Evolutionary conservation across 2,113 vertebrate species (phyloP).

Genomic region (Corythornis cristatus): DNA sequence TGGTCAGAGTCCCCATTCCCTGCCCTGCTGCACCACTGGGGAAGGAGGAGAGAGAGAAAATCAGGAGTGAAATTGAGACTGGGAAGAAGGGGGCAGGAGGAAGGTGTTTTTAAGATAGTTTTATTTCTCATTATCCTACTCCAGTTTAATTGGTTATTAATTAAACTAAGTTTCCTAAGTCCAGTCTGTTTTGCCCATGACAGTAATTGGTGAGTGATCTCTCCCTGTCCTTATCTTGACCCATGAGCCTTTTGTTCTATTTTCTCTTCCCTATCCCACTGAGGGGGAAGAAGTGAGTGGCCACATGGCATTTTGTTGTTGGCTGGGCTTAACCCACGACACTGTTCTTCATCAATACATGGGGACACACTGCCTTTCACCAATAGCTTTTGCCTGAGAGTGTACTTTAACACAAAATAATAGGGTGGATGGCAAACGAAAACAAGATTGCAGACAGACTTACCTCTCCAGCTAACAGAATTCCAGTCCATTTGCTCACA

Average conservation of each 20-base stretch:
- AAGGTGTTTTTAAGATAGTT: not conserved
- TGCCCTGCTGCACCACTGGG: not conserved
- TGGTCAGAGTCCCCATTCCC: not conserved
- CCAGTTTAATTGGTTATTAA: not conserved
- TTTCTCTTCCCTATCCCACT: not conserved
- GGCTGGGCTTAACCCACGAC: not conserved
- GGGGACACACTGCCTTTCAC: not conserved
- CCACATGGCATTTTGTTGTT: not conserved
- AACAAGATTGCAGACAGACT: not conserved
- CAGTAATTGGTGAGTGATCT: not conserved
- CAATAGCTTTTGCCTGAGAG: not conserved
- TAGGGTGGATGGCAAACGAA: fast-evolving
- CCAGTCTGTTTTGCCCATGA: not conserved
- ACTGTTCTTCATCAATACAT: not conserved
- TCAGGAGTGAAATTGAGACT: not conserved
- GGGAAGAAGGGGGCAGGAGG: not conserved
- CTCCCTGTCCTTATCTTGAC: not conserved
- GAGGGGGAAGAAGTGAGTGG: not conserved
- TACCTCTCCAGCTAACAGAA: not conserved
- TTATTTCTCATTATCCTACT: not conserved
- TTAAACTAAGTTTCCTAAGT: not conserved
- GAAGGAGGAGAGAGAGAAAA: not conserved
- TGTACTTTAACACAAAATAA: not conserved
- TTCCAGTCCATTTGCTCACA: not conserved
- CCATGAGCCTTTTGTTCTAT: not conserved